Conservation (phyloP, 2,797 vertebrate genomes). For the Clamator glandarius region DNA sequence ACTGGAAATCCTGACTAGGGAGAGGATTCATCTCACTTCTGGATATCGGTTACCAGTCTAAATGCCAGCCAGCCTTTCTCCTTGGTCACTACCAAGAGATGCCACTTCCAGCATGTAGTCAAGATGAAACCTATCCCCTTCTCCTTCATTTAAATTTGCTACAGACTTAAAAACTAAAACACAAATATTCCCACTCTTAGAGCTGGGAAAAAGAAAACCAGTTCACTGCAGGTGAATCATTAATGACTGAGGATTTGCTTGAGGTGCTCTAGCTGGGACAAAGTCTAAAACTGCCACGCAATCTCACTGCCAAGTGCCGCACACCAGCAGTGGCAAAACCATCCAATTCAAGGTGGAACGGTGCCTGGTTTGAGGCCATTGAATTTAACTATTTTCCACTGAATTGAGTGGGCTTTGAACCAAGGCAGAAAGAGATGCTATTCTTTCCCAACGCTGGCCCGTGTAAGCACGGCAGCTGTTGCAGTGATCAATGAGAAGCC, state of each 20-base stretch:
- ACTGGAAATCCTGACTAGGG: background rate
- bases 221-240: background rate
- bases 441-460: background rate
- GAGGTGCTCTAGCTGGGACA: background rate
- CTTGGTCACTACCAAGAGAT: background rate
- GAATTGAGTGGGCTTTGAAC: background rate
- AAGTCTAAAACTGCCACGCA: fast-evolving
- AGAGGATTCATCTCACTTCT: background rate
- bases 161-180: background rate
- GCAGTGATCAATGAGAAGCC: slow-evolving; percentile 35
- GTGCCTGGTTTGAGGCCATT: background rate
- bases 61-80: background rate
- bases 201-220: background rate
- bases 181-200: background rate
- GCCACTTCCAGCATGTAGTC: background rate
- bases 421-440: background rate
- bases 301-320: background rate
- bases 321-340: background rate
- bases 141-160: background rate
- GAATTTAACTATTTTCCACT: background rate
- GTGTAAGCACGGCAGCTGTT: background rate
- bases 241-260: background rate
- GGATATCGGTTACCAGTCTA: background rate
- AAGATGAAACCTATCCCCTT: background rate
- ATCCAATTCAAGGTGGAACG: background rate